phyloP scores from a whole-genome alignment of 64 coral and sea anemone species.

The Montipora sp. region DNA sequence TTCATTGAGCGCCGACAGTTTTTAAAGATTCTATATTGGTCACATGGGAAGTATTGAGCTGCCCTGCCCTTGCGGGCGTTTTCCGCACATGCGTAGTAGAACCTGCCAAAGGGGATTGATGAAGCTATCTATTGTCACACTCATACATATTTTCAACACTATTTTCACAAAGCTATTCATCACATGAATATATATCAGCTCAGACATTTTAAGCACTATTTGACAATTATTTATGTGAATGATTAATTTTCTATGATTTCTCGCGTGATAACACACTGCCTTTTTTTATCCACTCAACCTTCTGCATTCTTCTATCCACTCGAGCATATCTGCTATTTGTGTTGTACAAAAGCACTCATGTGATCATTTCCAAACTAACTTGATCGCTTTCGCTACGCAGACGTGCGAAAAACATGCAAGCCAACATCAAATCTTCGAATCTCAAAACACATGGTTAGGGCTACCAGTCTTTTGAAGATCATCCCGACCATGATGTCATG shows the following conservation, averaged over 20 bases:
- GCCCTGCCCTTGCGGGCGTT: background rate
- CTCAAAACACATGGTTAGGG: background rate
- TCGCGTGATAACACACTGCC: background rate
- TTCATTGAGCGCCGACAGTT: background rate
- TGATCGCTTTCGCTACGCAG: background rate
- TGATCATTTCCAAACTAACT: background rate
- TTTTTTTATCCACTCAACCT: background rate
- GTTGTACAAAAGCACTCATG: background rate
- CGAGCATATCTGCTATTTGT: background rate
- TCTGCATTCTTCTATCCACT: conserved; percentile 5
- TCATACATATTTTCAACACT: background rate
- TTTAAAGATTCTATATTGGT: background rate
- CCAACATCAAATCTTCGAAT: conserved; percentile 33
- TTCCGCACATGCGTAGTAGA: background rate
- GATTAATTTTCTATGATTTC: background rate
- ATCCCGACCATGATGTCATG: background rate
- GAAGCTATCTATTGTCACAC: background rate
- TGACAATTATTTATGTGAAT: no score
- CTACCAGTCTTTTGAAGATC: background rate
- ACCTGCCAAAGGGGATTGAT: background rate
- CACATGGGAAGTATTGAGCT: background rate
- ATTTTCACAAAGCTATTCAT: background rate
- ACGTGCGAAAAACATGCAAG: conserved; percentile 18
- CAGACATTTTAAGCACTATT: background rate
- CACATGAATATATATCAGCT: background rate